phyloP scores from a whole-genome alignment of 2,888 invertebrate species.

The Limnephilus auricula region DNA sequence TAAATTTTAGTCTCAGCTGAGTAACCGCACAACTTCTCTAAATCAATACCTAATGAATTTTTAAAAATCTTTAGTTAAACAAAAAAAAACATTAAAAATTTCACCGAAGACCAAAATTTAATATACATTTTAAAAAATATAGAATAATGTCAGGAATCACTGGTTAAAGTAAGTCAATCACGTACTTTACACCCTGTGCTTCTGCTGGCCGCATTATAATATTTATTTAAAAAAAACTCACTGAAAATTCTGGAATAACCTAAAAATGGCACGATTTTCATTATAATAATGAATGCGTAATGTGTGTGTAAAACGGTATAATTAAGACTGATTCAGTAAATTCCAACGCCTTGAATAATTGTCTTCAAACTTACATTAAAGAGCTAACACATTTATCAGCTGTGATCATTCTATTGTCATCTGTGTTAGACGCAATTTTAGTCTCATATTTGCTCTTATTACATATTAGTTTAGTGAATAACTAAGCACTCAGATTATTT shows the following conservation, averaged over 20 bases:
- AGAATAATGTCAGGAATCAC: too few relatives aligned
- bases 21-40: too few relatives aligned
- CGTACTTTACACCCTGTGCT: too few relatives aligned
- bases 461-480: constrained; percentile 25
- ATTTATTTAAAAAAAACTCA: background rate
- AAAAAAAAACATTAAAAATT: too few relatives aligned
- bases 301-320: background rate
- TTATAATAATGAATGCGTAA: background rate
- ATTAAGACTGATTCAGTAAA: background rate
- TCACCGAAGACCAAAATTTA: too few relatives aligned
- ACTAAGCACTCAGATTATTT: background rate
- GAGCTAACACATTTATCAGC: background rate
- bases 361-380: background rate
- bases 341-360: background rate
- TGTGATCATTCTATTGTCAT: background rate
- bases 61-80: too few relatives aligned
- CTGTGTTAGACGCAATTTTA: background rate
- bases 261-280: background rate
- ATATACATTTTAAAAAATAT: too few relatives aligned
- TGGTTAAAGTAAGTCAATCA: too few relatives aligned
- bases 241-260: background rate
- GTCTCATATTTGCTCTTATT: background rate
- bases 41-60: too few relatives aligned
- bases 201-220: too few relatives aligned
- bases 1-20: too few relatives aligned